Evolutionary conservation across 2,888 invertebrate species (phyloP).

Genomic region (Pristionchus fissidentatus): DNA sequence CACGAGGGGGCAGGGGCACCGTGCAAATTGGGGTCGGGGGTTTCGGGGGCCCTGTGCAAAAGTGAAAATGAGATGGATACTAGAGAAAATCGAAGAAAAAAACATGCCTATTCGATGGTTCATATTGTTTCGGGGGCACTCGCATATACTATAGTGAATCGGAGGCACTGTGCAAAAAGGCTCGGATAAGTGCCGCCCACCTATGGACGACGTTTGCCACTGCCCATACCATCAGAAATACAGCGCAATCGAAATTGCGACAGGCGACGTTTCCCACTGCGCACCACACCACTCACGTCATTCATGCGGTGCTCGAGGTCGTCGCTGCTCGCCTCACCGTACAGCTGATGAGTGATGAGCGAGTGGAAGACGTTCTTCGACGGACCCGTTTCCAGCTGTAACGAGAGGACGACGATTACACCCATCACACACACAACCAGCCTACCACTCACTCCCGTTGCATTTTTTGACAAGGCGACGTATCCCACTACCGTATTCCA

Average conservation of each 20-base stretch:
- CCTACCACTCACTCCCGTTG: no score
- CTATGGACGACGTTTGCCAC: background rate
- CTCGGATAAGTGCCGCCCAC: no score
- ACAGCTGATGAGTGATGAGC: constrained; percentile 87
- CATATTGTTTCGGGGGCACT: no score
- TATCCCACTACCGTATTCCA: background rate
- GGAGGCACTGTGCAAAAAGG: no score
- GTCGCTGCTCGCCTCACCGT: constrained; percentile 81
- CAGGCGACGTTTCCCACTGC: constrained; percentile 28
- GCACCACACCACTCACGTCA: constrained; percentile 51
- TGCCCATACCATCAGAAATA: background rate
- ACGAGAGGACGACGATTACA: constrained; percentile 16
- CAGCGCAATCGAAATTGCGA: background rate
- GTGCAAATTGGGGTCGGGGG: no score
- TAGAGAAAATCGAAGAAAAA: no score
- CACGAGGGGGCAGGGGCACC: no score
- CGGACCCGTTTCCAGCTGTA: constrained; percentile 81
- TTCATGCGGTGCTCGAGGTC: constrained; percentile 60
- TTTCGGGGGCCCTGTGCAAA: no score
- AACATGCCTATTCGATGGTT: no score
- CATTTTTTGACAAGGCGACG: background rate
- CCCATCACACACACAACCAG: background rate
- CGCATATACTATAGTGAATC: no score
- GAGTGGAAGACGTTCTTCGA: constrained; percentile 86
- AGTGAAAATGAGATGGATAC: no score